Base-by-base conservation (phyloP, 2,888 invertebrate species). In the Craniophora ligustri region DNA sequence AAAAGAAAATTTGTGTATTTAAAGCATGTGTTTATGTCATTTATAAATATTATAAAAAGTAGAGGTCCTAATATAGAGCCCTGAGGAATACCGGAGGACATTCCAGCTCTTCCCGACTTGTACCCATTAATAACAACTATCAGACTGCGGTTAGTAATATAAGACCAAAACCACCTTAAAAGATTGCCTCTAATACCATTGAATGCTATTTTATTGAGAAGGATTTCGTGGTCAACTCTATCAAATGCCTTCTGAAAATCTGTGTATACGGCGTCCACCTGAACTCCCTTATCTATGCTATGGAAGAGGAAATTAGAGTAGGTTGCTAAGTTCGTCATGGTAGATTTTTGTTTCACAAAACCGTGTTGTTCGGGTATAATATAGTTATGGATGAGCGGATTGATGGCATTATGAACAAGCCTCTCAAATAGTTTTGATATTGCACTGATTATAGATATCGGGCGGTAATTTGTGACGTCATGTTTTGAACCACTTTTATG, bases 401-500 rank as follows among this genome's bases (percentile, higher is more conserved):
- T 32, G 2, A 35, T 18, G 16, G 10, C 18, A 14, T 14, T 16
- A 35, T 35, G 35, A 16, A 35, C 16, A 35, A 35, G 35, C 13
- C 16, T 35, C 16, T 35, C 35, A 10, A 35, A 35, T 16, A 16
- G 11, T 16, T 35, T 35, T 6, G 35, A 35, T 16, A n/a, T 16
- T 15, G 18, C 35, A 35, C 31, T 13, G 13, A 31, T 13, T 6
- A 31, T 31, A 13, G 31, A 31, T 13, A 31, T 31, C 8, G 36
- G 40, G 10, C 28, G 15, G 13, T 26, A 26, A 11, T 28, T 40
- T 8, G n/a, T 8, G 28, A 28, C 13, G 23, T 10, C 6, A 16
- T 40, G 40, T 13, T 16, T 40, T 5, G 40, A 40, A 0, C 40
- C 40, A 6, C 10, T 40, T 28, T 40, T 40, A 11, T 40, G 23